phyloP scores from a whole-genome alignment of 2,113 vertebrate species.

The Cercocebus atys region DNA sequence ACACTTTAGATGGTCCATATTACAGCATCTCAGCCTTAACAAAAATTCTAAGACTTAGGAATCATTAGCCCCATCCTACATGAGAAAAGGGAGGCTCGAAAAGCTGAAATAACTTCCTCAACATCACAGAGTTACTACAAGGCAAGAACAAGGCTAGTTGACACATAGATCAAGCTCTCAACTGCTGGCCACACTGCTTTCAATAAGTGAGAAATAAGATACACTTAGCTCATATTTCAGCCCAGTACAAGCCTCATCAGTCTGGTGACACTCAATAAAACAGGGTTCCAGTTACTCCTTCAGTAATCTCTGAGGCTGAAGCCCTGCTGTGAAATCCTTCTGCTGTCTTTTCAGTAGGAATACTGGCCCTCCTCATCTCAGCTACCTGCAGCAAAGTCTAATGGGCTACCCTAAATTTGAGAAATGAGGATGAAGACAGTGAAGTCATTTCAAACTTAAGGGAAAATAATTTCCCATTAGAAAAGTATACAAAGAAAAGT shows the following conservation, averaged over 20 bases:
- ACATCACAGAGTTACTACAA: not conserved
- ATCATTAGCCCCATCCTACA: not conserved
- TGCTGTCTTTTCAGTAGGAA: not conserved
- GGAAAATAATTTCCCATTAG: not conserved
- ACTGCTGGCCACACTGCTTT: not conserved
- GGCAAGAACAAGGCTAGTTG: not conserved
- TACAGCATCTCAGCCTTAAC: not conserved
- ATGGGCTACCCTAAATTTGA: not conserved
- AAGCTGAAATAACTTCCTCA: not conserved
- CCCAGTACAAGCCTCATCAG: not conserved
- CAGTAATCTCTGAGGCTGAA: not conserved
- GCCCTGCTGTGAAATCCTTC: not conserved
- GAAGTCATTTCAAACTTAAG: not conserved
- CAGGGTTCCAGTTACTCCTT: not conserved
- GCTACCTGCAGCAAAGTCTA: not conserved
- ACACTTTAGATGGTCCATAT: not conserved
- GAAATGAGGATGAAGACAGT: not conserved
- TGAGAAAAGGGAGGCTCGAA: not conserved
- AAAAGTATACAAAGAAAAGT: not conserved
- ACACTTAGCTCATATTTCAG: not conserved
- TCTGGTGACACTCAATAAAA: not conserved
- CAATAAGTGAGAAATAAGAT: not conserved
- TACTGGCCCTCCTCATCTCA: not conserved
- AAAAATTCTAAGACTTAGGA: not conserved
- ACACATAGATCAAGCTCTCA: not conserved